Conservation (phyloP, 2,888 invertebrate species). For the Drosophila formosana region DNA sequence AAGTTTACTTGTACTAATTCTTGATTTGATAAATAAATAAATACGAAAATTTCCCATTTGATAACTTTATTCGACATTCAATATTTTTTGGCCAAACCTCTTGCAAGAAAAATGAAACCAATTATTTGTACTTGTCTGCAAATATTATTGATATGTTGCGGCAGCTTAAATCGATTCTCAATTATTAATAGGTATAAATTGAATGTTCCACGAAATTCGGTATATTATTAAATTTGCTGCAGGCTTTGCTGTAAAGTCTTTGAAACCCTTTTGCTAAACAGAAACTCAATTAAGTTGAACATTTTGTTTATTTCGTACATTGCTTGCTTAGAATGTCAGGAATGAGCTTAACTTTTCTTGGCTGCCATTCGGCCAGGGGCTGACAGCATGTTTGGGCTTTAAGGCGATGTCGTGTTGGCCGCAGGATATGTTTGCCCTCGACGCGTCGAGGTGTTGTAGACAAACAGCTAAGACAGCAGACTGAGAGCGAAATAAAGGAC, state of each 20-base stretch:
- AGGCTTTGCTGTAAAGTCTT: not conserved
- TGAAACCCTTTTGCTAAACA: not conserved
- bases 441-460: constrained; percentile 41
- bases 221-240: not conserved
- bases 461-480: constrained; percentile 22
- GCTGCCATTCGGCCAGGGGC: constrained; percentile 15
- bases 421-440: constrained; percentile 36
- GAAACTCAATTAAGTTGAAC: constrained; percentile 31
- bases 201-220: not conserved
- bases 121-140: no score
- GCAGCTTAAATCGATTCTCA: no score
- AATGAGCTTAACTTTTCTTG: constrained; percentile 19
- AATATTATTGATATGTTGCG: no score
- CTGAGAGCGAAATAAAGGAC: not conserved
- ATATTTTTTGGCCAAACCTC: no score
- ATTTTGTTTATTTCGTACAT: constrained; percentile 16
- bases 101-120: no score
- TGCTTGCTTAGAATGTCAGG: constrained; percentile 1
- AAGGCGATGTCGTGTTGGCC: constrained; percentile 35
- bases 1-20: no score
- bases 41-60: no score
- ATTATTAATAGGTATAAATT: no score
- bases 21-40: no score
- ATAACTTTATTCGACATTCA: no score
- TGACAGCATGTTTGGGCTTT: constrained; percentile 34